Conservation (phyloP, 2,113 vertebrate species). For the Corynorhinus townsendii region DNA sequence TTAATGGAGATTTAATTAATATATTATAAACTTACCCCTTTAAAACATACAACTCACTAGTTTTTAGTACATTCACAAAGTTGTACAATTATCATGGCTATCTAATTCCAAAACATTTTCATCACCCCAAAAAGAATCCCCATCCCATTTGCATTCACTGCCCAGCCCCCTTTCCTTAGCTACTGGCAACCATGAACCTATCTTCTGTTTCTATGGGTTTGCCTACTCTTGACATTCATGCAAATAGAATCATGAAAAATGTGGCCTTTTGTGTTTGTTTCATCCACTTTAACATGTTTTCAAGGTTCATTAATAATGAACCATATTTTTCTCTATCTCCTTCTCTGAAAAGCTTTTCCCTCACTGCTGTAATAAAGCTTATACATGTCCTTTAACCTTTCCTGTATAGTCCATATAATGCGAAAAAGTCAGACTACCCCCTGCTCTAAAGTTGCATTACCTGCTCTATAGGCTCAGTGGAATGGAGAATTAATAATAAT, state of each 20-base stretch:
- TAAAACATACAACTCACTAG: neutral
- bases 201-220: neutral
- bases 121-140: neutral
- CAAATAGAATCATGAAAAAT: neutral
- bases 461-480: neutral
- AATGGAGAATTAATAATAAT: neutral
- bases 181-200: neutral
- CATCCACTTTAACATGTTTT: conserved; percentile 30
- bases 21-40: neutral
- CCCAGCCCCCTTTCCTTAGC: neutral
- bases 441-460: neutral
- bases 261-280: conserved; percentile 9
- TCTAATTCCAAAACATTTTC: conserved; percentile 3
- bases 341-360: neutral
- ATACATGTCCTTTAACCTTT: neutral
- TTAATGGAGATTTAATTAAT: neutral
- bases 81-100: neutral
- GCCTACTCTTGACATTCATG: conserved; percentile 10
- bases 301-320: neutral
- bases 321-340: conserved; percentile 4
- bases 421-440: neutral
- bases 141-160: neutral
- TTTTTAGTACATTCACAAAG: neutral
- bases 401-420: neutral
- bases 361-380: neutral